Percentiles rank a stretch among this genome's conserved stretches.
phyloP scores from a whole-genome alignment of 2,888 invertebrate genomes.

The Aleiodes alternator region DNA sequence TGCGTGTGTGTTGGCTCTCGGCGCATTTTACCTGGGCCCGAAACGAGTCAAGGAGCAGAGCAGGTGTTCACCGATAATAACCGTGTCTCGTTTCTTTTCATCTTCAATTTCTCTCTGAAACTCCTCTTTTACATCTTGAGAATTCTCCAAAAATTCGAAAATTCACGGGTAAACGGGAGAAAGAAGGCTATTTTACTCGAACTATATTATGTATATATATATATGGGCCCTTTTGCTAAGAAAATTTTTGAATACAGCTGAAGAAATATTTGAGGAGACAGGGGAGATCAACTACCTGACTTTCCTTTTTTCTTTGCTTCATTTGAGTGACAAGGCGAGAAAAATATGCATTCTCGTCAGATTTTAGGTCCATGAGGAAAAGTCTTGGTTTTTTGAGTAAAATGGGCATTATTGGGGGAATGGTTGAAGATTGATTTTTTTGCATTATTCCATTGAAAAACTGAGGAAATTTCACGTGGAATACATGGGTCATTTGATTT shows the following conservation, averaged over 20 bases:
- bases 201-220: background rate
- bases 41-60: slow-evolving; percentile 26
- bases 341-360: too few relatives aligned
- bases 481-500: too few relatives aligned
- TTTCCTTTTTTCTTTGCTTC: too few relatives aligned
- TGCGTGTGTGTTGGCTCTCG: slow-evolving; percentile 23
- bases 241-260: background rate
- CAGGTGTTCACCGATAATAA: slow-evolving; percentile 47
- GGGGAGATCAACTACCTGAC: background rate
- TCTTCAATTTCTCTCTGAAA: background rate
- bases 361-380: too few relatives aligned
- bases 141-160: slow-evolving; percentile 14
- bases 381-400: too few relatives aligned
- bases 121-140: background rate
- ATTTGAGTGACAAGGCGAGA: too few relatives aligned
- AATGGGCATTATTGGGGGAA: too few relatives aligned
- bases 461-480: too few relatives aligned
- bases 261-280: too few relatives aligned
- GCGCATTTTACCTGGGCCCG: slow-evolving; percentile 10
- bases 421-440: too few relatives aligned
- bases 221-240: too few relatives aligned
- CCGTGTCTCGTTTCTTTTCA: slow-evolving; percentile 29
- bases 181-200: background rate
- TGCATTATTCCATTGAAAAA: too few relatives aligned
- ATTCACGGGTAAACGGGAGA: background rate